Evolutionary conservation across 2,888 invertebrate species (phyloP).

Genomic region (Podotricha telesiphe): DNA sequence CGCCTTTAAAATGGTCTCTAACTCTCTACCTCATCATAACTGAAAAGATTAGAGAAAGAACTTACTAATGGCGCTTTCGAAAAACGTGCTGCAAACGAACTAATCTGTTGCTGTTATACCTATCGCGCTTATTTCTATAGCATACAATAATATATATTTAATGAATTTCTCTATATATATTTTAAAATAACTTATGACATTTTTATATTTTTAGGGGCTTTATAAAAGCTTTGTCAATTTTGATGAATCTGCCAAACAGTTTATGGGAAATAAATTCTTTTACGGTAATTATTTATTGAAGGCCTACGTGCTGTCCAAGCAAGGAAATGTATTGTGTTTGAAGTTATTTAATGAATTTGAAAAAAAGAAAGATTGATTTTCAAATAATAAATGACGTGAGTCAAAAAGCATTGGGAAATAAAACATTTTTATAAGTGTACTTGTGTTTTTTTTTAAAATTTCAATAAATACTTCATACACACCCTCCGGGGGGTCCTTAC

Average conservation of each 20-base stretch:
- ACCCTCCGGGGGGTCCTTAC: too few relatives aligned
- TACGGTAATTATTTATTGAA: conserved; percentile 50
- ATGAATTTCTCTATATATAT: background rate
- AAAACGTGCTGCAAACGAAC: too few relatives aligned
- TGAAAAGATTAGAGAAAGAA: too few relatives aligned
- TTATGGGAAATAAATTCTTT: conserved; percentile 51
- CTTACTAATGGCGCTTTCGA: too few relatives aligned
- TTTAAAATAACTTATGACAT: background rate
- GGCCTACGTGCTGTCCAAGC: conserved; percentile 40
- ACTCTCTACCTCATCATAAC: too few relatives aligned
- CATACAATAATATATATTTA: too few relatives aligned
- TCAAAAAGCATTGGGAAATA: too few relatives aligned
- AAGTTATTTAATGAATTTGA: conserved; percentile 30
- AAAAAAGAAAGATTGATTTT: conserved; percentile 32
- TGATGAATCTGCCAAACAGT: conserved; percentile 40
- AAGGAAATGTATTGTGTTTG: conserved; percentile 50
- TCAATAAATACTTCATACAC: too few relatives aligned
- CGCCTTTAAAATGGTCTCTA: too few relatives aligned
- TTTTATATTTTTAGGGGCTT: conserved; percentile 14
- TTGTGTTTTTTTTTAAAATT: too few relatives aligned
- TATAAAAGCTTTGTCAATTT: conserved; percentile 33
- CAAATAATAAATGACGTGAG: background rate
- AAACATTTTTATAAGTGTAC: background rate
- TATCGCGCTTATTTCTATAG: too few relatives aligned
- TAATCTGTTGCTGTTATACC: too few relatives aligned